A percentile compares a stretch with the other conserved stretches of the same genome.
Conservation (phyloP, 1,140 invertebrate species). For the Heliothis subflexa region DNA sequence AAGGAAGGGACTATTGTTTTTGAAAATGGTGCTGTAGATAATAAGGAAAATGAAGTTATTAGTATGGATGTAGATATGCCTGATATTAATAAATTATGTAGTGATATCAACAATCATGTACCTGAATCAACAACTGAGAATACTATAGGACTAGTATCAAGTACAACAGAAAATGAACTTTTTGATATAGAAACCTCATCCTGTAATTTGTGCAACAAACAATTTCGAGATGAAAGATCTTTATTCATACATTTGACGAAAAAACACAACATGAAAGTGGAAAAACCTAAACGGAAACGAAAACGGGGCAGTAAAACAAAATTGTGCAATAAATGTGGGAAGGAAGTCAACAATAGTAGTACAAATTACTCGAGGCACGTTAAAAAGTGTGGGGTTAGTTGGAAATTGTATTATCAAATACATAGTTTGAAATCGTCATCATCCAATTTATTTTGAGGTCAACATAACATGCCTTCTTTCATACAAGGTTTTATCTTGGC, state of each 20-base stretch:
- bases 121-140: not conserved
- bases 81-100: not conserved
- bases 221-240: constrained; percentile 78
- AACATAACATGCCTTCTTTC: no score
- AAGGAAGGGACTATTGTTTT: not conserved
- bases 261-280: constrained; percentile 79
- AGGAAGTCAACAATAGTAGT: constrained; percentile 75
- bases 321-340: constrained; percentile 85
- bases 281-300: constrained; percentile 51
- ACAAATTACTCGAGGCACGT: constrained; percentile 76
- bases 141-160: not conserved
- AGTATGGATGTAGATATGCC: not conserved
- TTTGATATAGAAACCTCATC: constrained; percentile 67
- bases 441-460: no score
- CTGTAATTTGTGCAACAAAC: constrained; percentile 82
- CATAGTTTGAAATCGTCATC: no score
- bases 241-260: constrained; percentile 81
- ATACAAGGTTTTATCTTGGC: no score
- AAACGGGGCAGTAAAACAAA: constrained; percentile 9
- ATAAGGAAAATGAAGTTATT: constrained; percentile 19
- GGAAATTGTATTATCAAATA: not conserved
- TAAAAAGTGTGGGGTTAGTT: constrained; percentile 63
- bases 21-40: constrained; percentile 17
- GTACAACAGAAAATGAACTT: constrained; percentile 63
- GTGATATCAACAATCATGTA: no score